Evolutionary conservation across 2,113 vertebrate genomes (phyloP), one percentile per base, ranked within the genome.

Genomic region (Pholis gunnellus): DNA sequence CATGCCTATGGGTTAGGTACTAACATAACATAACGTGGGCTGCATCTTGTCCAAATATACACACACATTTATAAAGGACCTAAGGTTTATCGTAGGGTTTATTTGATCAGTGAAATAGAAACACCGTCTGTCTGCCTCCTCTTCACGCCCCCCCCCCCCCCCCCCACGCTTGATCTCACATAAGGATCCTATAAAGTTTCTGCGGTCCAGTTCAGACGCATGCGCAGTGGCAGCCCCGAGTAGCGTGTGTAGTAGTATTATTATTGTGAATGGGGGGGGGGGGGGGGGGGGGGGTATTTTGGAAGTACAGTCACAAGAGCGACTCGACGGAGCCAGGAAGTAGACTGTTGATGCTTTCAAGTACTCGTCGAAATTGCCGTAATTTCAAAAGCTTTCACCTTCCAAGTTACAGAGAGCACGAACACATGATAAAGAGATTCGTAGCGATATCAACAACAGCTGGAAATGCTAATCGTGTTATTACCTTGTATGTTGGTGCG

Each of bases 311-410:
- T 93, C 92, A 94, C 88, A 91, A 91, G 93, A 92, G 93, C 86
- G 93, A 94, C 93, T 92, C 85, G 29, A 63, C 81, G 92, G 93
- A 94, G 93, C 93, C 93, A 94, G 92, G 93, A 94, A 93, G 93
- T 90, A 90, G 91, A 91, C 89, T 81, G 83, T 9, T 78, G 91
- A 27, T 87, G 91, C 91, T 15, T 94, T 94, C 88, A 94, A 7
- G 89, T 59, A 11, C 91, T 27, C 18, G 25, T 27, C 15, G 10
- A 52, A 64, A 87, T 27, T 18, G 69, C 85, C 77, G 92, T 68
- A 87, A 75, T 69, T 90, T 67, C 13, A 40, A 0, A 0, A 0
- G n/a, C 34, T 81, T 0, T 38, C 65, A 69, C 31, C 57, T 69
- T 61, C 36, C 61, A 75, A 42, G 46, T 56, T 3, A 5, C 42